These are phyloP conservation scores for Gorsachius magnificus DNA, from an alignment of 2,797 vertebrate species.

Conservation along the genomic window DNA sequence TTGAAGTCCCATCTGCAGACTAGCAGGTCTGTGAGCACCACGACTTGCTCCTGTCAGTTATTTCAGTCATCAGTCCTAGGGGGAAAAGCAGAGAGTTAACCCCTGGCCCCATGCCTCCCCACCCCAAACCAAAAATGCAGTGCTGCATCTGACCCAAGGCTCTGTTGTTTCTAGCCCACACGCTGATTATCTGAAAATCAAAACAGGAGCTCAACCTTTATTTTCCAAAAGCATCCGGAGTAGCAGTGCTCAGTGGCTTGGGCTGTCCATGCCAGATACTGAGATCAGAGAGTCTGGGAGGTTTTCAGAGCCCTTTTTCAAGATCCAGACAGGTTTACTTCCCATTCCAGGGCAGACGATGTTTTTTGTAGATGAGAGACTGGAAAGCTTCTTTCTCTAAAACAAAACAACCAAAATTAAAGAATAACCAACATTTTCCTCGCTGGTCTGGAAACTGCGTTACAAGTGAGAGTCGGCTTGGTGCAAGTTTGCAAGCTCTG, in stretches of 20 bases:
- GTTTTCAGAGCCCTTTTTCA: background rate
- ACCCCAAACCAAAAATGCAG: background rate
- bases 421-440: conserved; percentile 7
- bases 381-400: background rate
- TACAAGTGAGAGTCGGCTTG: background rate
- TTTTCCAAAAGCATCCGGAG: background rate
- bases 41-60: conserved; percentile 83
- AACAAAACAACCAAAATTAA: background rate
- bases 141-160: background rate
- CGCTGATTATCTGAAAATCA: background rate
- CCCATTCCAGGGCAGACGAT: background rate
- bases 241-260: background rate
- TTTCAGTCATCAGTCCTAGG: conserved; percentile 87
- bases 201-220: background rate
- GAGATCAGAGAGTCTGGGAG: background rate
- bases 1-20: conserved; percentile 86
- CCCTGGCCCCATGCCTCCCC: background rate
- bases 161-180: background rate
- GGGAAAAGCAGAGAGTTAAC: background rate
- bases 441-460: background rate
- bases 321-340: conserved; percentile 3
- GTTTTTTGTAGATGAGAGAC: background rate
- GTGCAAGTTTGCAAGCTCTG: background rate
- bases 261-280: background rate
- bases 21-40: conserved; percentile 79